These are phyloP conservation scores for Syngnathus rostellatus DNA, from an alignment of 2,797 vertebrate genomes.

Conservation along the genomic window DNA sequence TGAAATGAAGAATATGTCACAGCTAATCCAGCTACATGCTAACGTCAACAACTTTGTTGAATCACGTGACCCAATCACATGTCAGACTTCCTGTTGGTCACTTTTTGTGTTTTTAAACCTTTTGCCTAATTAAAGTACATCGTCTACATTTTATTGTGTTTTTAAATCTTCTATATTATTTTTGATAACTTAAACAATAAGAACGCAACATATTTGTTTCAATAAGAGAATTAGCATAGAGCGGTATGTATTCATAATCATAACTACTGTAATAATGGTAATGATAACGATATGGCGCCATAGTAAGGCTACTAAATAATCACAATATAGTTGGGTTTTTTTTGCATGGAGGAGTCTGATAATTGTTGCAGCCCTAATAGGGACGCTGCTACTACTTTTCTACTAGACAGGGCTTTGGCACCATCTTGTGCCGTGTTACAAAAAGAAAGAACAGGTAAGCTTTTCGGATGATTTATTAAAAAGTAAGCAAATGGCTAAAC, in stretches of 20 bases:
- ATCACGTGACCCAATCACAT: conserved; percentile 1
- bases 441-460: too few species aligned
- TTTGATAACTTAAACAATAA: neutral
- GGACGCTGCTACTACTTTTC: too few species aligned
- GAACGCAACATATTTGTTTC: neutral
- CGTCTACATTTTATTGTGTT: neutral
- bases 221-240: neutral
- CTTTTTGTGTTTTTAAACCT: neutral
- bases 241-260: too few species aligned
- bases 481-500: too few species aligned
- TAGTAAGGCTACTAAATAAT: neutral
- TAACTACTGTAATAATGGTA: too few species aligned
- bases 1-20: neutral
- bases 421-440: too few species aligned
- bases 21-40: neutral
- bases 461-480: too few species aligned
- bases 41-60: conserved; percentile 8
- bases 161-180: neutral
- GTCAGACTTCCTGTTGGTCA: conserved; percentile 2
- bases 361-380: too few species aligned
- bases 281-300: too few species aligned
- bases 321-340: neutral
- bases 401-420: too few species aligned
- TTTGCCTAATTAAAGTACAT: too few species aligned
- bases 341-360: too few species aligned